A percentile compares a stretch with the other conserved stretches of the same genome.
Evolutionary conservation across 2,888 invertebrate species (phyloP).

Genomic region (Tillus elongatus): DNA sequence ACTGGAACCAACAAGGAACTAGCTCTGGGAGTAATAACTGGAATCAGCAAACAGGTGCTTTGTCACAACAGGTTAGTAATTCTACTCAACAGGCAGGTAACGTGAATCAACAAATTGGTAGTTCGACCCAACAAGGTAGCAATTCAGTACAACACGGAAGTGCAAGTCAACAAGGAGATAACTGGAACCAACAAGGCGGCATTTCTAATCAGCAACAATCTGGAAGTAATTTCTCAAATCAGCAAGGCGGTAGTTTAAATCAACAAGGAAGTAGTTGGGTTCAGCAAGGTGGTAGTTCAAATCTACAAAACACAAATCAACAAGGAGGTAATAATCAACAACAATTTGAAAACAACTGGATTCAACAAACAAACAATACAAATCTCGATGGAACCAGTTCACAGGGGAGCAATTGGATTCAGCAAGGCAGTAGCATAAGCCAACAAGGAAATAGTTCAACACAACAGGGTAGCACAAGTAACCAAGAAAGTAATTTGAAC

Average conservation of each 20-base stretch:
- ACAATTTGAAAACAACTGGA: neutral
- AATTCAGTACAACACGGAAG: constrained; percentile 7
- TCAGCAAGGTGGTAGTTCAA: constrained; percentile 7
- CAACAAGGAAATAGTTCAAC: constrained; percentile 13
- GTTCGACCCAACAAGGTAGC: neutral
- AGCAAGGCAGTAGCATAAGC: constrained; percentile 10
- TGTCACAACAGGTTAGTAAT: constrained; percentile 16
- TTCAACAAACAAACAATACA: too few relatives aligned
- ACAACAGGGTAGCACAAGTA: constrained; percentile 8
- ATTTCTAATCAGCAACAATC: constrained; percentile 5
- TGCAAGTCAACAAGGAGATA: constrained; percentile 11
- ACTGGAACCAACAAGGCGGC: constrained; percentile 5
- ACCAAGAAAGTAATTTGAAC: constrained; percentile 11
- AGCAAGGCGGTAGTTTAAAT: constrained; percentile 6
- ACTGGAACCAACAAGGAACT: constrained; percentile 10
- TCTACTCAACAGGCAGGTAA: constrained; percentile 18
- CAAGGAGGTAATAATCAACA: constrained; percentile 9
- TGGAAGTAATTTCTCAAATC: too few relatives aligned
- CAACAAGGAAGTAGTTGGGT: constrained; percentile 4
- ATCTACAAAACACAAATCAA: constrained; percentile 7
- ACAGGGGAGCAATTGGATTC: constrained; percentile 7
- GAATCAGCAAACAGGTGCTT: constrained; percentile 17
- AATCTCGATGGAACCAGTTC: too few relatives aligned
- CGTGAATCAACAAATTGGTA: constrained; percentile 11
- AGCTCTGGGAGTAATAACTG: constrained; percentile 1